Base-by-base conservation (phyloP, 2,888 invertebrate species). In the Xanthorhoe spadicearia region DNA sequence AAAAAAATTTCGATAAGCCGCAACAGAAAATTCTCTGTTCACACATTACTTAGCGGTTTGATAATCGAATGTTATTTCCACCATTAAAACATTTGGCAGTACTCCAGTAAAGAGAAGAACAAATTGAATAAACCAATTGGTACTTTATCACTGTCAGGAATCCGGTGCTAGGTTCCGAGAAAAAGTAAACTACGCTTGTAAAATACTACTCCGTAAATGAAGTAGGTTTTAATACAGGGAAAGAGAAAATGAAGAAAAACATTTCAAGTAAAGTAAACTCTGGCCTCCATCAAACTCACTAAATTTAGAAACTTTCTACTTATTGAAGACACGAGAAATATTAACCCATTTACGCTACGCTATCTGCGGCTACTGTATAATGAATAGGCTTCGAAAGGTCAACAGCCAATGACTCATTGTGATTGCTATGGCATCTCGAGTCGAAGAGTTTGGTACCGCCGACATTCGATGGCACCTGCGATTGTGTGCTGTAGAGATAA, bases 351-450 rank as follows among this genome's bases (percentile, higher is more conserved):
- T 74, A 73, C 61, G 55, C 43, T 57, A 54, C 67, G 68, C 63
- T 72, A 70, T 73, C 68, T 54, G 15, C 52, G 57, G 67, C 70
- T 62, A 59, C 68, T 64, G 62, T 65, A 64, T 73, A 70, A 74
- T 76, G 74, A 74, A 74, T 78, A 73, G 76, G 74, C 77, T 74
- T 70, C 74, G 70, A 77, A 82, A 83, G 85, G 84, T 84, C 83
- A 83, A 82, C 81, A 84, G 80, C 83, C 82, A 82, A 77, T 85
- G 85, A 84, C 64, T 85, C 85, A 85, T 78, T 76, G 74, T 71
- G 77, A 73, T 72, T 77, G 74, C 74, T 71, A 74, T 68, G 68
- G 76, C 75, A 81, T 80, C 75, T 79, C 74, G 67, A 64, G 74
- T 73, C 77, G 76, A 75, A 75, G 73, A 71, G 73, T 74, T 75